Evolutionary conservation across 1,140 invertebrate species (phyloP).

Genomic region (Cydia pomonella): DNA sequence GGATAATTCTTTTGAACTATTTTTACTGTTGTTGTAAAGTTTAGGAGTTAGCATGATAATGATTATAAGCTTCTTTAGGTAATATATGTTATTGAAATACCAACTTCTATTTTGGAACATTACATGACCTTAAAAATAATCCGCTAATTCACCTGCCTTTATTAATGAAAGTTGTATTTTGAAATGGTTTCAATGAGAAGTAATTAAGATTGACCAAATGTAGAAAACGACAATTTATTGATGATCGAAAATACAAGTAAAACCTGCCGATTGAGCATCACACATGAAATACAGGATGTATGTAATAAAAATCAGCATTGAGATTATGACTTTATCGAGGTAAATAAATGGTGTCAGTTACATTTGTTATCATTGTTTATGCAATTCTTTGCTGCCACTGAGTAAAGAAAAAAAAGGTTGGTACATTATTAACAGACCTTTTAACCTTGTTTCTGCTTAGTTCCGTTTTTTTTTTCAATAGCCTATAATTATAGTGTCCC

Average conservation of each 20-base stretch:
- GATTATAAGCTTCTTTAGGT: too few relatives aligned
- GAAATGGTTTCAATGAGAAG: not conserved
- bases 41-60: too few relatives aligned
- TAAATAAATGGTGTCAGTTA: constrained; percentile 10
- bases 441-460: too few relatives aligned
- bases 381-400: not conserved
- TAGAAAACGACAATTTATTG: not conserved
- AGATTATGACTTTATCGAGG: constrained; percentile 1
- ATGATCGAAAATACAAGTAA: not conserved
- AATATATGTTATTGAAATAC: not conserved
- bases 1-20: too few relatives aligned
- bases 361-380: not conserved
- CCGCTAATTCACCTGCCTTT: not conserved
- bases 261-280: constrained; percentile 1
- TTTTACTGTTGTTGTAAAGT: too few relatives aligned
- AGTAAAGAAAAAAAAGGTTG: not conserved
- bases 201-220: not conserved
- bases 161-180: not conserved
- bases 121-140: not conserved
- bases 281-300: constrained; percentile 9
- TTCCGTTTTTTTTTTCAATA: too few relatives aligned
- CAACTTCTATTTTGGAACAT: not conserved
- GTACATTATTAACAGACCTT: too few relatives aligned
- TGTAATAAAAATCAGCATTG: constrained; percentile 1
- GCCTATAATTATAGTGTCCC: too few relatives aligned